Percentiles rank a stretch among this genome's conserved stretches.
These are phyloP conservation scores for Drosophila nr. perissopoda DNA, from an alignment of 2,888 invertebrate species.

Conservation along the genomic window DNA sequence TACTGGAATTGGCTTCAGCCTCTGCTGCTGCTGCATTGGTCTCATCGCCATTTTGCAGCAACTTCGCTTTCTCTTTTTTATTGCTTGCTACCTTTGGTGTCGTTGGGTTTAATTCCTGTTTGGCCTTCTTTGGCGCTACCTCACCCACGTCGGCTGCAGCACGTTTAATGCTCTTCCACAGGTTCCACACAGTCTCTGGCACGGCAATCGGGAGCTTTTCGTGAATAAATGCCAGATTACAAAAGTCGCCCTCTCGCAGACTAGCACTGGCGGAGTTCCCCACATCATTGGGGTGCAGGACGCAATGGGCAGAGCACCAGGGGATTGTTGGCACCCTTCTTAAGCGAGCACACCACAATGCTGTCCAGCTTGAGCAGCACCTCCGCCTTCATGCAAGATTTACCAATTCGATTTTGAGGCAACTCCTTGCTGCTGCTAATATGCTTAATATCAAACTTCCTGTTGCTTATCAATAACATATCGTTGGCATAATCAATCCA, in stretches of 20 bases:
- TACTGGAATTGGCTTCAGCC: conserved; percentile 85
- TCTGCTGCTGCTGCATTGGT: conserved; percentile 72
- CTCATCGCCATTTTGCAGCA: conserved; percentile 52
- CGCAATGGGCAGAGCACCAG: too few species aligned
- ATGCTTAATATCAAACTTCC: conserved; percentile 72
- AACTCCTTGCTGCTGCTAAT: conserved; percentile 66
- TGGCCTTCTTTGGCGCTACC: conserved; percentile 40
- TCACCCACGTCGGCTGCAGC: conserved; percentile 1
- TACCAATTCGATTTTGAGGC: conserved; percentile 74
- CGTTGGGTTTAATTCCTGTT: conserved; percentile 29
- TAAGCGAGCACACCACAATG: conserved; percentile 86
- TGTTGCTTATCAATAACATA: conserved; percentile 74
- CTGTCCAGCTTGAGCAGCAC: conserved; percentile 86
- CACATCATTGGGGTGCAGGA: too few species aligned
- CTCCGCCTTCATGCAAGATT: conserved; percentile 84
- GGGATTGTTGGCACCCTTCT: too few species aligned
- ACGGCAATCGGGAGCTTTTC: conserved; percentile 80
- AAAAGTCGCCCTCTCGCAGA: too few species aligned
- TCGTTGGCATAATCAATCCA: conserved; percentile 86
- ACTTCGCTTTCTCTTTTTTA: conserved; percentile 28
- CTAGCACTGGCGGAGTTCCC: too few species aligned
- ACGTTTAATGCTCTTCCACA: conserved; percentile 74
- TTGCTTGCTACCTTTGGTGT: conserved; percentile 22
- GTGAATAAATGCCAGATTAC: too few species aligned
- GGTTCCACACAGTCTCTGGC: conserved; percentile 77